Conservation (phyloP, 2,797 vertebrate genomes). For the Borostomias antarcticus region DNA sequence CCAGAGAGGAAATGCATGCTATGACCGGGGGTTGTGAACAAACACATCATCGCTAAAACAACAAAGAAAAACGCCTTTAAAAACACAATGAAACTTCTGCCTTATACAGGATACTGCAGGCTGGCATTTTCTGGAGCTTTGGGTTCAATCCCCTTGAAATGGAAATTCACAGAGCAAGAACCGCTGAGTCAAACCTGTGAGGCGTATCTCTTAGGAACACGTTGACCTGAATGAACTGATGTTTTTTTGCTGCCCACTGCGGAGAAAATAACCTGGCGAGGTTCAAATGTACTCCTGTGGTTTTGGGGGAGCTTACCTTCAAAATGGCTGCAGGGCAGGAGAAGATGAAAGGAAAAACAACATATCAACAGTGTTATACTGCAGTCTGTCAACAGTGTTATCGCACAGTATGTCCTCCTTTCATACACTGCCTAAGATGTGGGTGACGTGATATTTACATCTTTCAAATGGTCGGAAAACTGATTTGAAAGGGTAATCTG, state of each 20-base stretch:
- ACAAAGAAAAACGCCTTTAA: conserved; percentile 4
- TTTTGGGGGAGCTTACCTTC: conserved; percentile 73
- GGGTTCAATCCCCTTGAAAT: conserved; percentile 11
- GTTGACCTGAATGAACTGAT: conserved; percentile 23
- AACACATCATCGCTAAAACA: background rate
- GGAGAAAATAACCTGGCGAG: conserved; percentile 20
- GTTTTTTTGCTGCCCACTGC: conserved; percentile 18
- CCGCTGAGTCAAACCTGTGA: conserved; percentile 37
- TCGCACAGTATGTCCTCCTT: too few relatives aligned
- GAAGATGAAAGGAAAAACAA: conserved; percentile 34
- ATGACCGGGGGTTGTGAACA: background rate
- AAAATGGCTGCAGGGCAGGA: conserved; percentile 65
- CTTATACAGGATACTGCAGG: conserved; percentile 35
- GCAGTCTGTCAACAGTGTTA: too few relatives aligned
- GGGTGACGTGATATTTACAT: conserved; percentile 65
- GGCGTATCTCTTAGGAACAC: conserved; percentile 56
- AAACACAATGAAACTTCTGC: background rate
- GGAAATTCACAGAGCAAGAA: conserved; percentile 29
- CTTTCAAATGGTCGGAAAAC: conserved; percentile 60
- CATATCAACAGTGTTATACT: conserved; percentile 36
- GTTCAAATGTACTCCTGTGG: conserved; percentile 24
- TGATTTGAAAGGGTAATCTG: conserved; percentile 42
- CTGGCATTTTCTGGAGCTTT: conserved; percentile 31
- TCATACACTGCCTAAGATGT: conserved; percentile 45
- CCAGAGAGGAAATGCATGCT: conserved; percentile 10